A percentile compares a stretch with the other conserved stretches of the same genome.
phyloP scores from a whole-genome alignment of 2,113 vertebrate species.

The Sturnira hondurensis region DNA sequence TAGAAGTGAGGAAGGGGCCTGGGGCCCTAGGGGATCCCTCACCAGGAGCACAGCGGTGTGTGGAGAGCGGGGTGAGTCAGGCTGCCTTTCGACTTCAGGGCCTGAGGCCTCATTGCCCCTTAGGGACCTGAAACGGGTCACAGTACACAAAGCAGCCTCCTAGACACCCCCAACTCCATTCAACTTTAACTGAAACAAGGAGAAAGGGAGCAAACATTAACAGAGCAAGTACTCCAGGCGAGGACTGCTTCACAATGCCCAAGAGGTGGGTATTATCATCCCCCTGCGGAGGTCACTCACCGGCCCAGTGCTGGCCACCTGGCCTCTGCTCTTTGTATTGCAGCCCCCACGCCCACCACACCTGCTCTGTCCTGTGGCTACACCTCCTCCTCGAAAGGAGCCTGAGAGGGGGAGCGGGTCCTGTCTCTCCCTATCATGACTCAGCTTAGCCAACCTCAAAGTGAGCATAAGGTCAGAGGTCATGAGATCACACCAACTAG shows the following conservation, averaged over 20 bases:
- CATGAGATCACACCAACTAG: background rate
- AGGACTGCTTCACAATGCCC: background rate
- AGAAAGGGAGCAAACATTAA: background rate
- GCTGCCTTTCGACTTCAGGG: background rate
- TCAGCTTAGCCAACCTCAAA: background rate
- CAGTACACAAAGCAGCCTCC: background rate
- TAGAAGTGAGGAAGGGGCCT: background rate
- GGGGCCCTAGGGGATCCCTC: background rate
- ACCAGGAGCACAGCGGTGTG: background rate
- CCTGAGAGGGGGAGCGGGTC: background rate
- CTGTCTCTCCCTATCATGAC: background rate
- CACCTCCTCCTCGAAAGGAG: background rate
- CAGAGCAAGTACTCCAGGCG: too few species aligned
- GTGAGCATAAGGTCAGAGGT: background rate
- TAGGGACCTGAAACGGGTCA: background rate
- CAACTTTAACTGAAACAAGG: background rate
- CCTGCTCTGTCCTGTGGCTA: background rate
- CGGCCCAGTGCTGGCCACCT: background rate
- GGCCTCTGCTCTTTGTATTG: background rate
- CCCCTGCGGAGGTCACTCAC: background rate
- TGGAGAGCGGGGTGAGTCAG: background rate
- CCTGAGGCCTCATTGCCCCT: background rate
- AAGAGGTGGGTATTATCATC: too few species aligned
- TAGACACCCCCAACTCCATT: background rate
- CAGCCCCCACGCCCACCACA: background rate